These are phyloP conservation scores for Manacus vitellinus DNA, from an alignment of 2,113 vertebrate genomes.

Conservation along the genomic window DNA sequence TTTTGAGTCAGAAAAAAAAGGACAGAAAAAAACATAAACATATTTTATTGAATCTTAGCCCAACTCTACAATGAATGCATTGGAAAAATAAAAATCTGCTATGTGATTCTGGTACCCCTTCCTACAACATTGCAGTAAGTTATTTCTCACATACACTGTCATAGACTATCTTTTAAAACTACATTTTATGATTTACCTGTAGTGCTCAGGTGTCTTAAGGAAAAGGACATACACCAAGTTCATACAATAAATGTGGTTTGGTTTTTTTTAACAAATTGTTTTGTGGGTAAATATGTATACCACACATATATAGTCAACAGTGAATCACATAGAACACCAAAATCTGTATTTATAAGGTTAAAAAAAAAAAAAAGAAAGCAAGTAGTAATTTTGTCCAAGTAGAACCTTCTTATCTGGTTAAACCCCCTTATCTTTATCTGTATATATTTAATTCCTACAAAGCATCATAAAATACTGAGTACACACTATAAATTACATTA, in stretches of 20 bases:
- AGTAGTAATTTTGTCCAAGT: background rate
- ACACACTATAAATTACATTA: background rate
- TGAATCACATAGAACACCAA: background rate
- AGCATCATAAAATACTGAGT: background rate
- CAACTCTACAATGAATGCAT: background rate
- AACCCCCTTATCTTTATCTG: accelerated
- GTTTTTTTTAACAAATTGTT: background rate
- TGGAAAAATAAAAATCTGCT: background rate
- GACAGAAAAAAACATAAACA: background rate
- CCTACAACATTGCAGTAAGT: background rate
- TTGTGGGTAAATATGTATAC: background rate
- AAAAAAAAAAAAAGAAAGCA: accelerated
- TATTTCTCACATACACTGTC: background rate
- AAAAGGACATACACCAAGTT: background rate
- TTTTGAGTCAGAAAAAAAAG: background rate
- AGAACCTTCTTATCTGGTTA: background rate
- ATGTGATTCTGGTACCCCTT: background rate
- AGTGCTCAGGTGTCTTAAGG: background rate
- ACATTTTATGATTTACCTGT: background rate
- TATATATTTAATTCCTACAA: background rate
- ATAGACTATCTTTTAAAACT: background rate
- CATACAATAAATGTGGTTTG: background rate
- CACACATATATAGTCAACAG: background rate
- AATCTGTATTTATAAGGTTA: background rate
- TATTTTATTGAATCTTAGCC: background rate